Percentiles rank a stretch among this genome's conserved stretches.
phyloP scores from a whole-genome alignment of 2,888 invertebrate species.

The Oxycera nigricornis region DNA sequence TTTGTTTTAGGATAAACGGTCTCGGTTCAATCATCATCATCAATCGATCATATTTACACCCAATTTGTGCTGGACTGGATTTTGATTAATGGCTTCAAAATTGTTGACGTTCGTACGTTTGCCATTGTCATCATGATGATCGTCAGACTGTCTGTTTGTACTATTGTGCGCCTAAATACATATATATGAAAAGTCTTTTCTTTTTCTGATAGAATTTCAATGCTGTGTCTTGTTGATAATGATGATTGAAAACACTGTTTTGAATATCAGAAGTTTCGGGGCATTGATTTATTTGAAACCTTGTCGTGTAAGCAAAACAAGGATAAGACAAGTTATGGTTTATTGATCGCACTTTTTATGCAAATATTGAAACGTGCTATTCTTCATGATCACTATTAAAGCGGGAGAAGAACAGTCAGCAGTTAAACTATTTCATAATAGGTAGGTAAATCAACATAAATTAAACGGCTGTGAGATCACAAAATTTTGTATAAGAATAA shows the following conservation, averaged over 20 bases:
- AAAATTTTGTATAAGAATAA: too few species aligned
- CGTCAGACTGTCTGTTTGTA: conserved; percentile 22
- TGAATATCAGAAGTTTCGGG: neutral
- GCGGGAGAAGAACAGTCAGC: too few species aligned
- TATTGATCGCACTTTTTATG: too few species aligned
- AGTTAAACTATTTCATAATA: too few species aligned
- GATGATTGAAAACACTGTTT: neutral
- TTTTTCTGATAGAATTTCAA: neutral
- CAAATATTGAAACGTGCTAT: too few species aligned
- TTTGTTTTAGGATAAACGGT: conserved; percentile 44
- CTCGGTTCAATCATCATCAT: conserved; percentile 40
- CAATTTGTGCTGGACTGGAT: conserved; percentile 43
- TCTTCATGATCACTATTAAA: too few species aligned
- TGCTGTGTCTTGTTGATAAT: neutral
- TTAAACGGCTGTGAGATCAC: too few species aligned
- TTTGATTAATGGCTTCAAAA: conserved; percentile 43
- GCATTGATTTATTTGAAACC: too few species aligned
- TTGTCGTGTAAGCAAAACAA: too few species aligned
- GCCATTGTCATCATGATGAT: conserved; percentile 23
- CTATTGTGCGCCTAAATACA: neutral
- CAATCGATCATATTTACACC: conserved; percentile 48
- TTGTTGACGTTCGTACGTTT: conserved; percentile 20
- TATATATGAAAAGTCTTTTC: too few species aligned
- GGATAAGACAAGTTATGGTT: too few species aligned
- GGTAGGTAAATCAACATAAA: too few species aligned